Percentiles rank a stretch among this genome's conserved stretches.
phyloP scores from a whole-genome alignment of 2,888 invertebrate species.

The Pocota personata region DNA sequence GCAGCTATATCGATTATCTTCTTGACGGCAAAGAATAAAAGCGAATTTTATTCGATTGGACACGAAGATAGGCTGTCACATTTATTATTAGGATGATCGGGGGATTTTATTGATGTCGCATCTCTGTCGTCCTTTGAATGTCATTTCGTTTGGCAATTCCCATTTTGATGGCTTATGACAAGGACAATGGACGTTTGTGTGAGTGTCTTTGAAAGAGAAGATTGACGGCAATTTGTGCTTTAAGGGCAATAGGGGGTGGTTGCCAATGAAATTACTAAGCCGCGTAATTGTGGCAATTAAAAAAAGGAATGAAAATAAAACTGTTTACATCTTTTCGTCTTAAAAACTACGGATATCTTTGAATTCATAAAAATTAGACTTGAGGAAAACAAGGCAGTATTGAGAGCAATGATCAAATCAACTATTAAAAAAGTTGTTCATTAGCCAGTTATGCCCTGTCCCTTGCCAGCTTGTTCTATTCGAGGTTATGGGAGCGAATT shows the following conservation, averaged over 20 bases:
- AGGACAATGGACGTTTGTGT: neutral
- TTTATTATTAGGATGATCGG: slow-evolving; percentile 17
- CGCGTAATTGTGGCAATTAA: slow-evolving; percentile 28
- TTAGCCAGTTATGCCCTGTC: neutral
- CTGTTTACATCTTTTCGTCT: neutral
- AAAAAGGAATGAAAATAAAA: neutral
- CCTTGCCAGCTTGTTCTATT: neutral
- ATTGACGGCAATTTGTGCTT: neutral
- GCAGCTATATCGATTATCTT: neutral
- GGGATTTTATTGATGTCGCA: slow-evolving; percentile 10
- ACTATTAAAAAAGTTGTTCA: neutral
- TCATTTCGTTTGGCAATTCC: slow-evolving; percentile 18
- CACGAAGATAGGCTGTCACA: slow-evolving; percentile 20
- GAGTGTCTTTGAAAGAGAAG: neutral
- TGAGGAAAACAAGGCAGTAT: neutral
- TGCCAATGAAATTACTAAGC: slow-evolving; percentile 4
- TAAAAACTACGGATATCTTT: neutral
- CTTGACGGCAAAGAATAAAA: slow-evolving; percentile 20
- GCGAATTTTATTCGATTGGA: slow-evolving; percentile 15
- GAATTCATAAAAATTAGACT: neutral
- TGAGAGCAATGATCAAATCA: neutral
- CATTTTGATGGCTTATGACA: slow-evolving; percentile 27
- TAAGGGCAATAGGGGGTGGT: neutral
- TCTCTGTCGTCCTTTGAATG: slow-evolving; percentile 3
- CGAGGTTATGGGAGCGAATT: neutral